These are phyloP conservation scores for Euthynnus affinis DNA, from an alignment of 2,797 vertebrate species.

Conservation along the genomic window DNA sequence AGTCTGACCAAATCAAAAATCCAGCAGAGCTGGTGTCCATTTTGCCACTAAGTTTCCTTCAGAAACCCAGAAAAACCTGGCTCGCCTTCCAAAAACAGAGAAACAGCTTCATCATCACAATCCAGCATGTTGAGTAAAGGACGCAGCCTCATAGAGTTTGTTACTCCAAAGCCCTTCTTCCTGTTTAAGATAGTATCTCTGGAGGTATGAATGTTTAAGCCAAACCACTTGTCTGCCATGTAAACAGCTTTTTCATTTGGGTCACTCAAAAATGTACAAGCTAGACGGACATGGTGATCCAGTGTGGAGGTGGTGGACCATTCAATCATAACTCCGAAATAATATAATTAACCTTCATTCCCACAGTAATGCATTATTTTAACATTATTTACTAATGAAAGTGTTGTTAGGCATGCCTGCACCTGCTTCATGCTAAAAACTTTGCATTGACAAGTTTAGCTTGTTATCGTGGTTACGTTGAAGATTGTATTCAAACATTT, in stretches of 20 bases:
- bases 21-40: background rate
- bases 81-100: constrained; percentile 12
- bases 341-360: background rate
- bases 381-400: background rate
- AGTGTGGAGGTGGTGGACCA: background rate
- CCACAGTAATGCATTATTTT: background rate
- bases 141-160: constrained; percentile 6
- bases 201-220: constrained; percentile 30
- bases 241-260: background rate
- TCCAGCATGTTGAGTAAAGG: constrained; percentile 22
- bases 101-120: constrained; percentile 13
- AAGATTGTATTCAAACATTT: too few relatives aligned
- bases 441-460: too few relatives aligned
- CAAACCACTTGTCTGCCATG: constrained; percentile 7
- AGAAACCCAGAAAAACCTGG: background rate
- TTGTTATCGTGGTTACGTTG: background rate
- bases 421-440: background rate
- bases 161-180: constrained; percentile 33
- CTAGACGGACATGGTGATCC: background rate
- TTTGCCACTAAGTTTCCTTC: constrained; percentile 9
- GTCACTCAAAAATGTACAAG: background rate
- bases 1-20: constrained; percentile 7
- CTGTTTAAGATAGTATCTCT: constrained; percentile 72
- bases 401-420: background rate
- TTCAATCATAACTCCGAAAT: background rate